Evolutionary conservation across 2,113 vertebrate species (phyloP), one percentile per base, ranked within the genome.

Genomic region (Rhipidura dahli): DNA sequence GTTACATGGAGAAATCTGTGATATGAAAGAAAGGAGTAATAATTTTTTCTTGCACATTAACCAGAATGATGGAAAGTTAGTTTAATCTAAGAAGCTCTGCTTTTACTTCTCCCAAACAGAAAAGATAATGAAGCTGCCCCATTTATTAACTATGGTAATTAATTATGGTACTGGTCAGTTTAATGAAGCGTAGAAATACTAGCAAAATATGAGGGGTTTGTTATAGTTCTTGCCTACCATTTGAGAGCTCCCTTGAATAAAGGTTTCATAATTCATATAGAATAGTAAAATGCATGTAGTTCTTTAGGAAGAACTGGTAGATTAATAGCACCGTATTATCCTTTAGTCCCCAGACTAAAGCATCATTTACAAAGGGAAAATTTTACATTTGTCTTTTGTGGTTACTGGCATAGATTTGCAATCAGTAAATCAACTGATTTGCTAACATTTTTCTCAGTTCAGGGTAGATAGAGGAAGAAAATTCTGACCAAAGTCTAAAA

Each of bases 21-120:
- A 75, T 89, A 85, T 54, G 54, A 83, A 59, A 90, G 70, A 82
- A 65, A 27, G 7, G n/a, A 89, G 60, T 95, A 95, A 96, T 83
- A 0, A 35, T 56, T 96, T 96, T 83, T 76, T 28, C 70, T 96
- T 90, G 26, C 78, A 96, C 91, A 95, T 95, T 90, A 82, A 95
- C 37, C n/a, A 87, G 50, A 78, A 95, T 61, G 75, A 73, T 83
- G 72, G 73, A 94, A 97, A 95, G 59, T 79, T 97, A 76, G 79
- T 89, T 97, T 88, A 94, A 95, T 96, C 61, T 84, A 94, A 95
- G 71, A 96, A 93, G 81, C 33, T 92, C 40, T 95, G 27, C 60
- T 50, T 84, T 88, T 90, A 73, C 30, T 85, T 96, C 50, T 90
- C 7, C 39, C 44, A 76, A 97, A 71, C 75, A 76, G 77, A 60